A percentile compares a stretch with the other conserved stretches of the same genome.
These are phyloP conservation scores for Myrmecophaga tridactyla DNA, from an alignment of 2,113 vertebrate species.

Conservation along the genomic window DNA sequence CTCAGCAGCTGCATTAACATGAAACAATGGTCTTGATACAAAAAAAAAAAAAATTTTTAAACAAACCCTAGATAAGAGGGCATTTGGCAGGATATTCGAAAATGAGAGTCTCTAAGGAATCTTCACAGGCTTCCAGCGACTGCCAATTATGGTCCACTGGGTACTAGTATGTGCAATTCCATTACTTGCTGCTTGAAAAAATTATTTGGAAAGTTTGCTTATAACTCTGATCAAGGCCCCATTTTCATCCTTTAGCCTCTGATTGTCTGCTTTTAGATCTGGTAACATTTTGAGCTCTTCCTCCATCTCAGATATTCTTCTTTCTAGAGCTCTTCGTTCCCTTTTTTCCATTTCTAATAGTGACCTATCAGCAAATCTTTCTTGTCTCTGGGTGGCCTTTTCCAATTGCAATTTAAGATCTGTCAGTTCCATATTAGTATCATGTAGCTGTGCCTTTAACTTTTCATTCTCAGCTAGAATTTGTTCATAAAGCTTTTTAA, in stretches of 20 bases:
- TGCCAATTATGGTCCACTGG: slow-evolving; percentile 85
- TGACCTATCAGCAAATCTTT: slow-evolving; percentile 97
- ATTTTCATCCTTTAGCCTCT: slow-evolving; percentile 99
- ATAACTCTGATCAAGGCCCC: slow-evolving; percentile 97
- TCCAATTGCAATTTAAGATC: slow-evolving; percentile 97
- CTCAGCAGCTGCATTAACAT: slow-evolving; percentile 90
- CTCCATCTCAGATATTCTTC: too few species aligned
- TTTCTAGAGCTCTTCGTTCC: too few species aligned
- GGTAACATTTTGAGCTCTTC: too few species aligned
- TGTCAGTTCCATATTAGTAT: slow-evolving; percentile 95
- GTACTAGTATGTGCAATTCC: slow-evolving; percentile 93
- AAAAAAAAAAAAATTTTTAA: slow-evolving; percentile 39
- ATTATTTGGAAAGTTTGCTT: slow-evolving; percentile 97
- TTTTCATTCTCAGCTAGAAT: slow-evolving; percentile 98
- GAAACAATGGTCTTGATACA: slow-evolving; percentile 87
- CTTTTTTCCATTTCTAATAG: slow-evolving; percentile 99
- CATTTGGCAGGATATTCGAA: slow-evolving; percentile 88
- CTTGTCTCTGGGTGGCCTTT: slow-evolving; percentile 98
- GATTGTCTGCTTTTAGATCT: slow-evolving; percentile 99
- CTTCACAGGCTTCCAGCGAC: slow-evolving; percentile 83
- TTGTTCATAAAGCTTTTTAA: slow-evolving; percentile 99
- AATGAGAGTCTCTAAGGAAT: slow-evolving; percentile 83
- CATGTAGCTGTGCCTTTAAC: slow-evolving; percentile 96
- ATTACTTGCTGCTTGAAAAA: slow-evolving; percentile 84
- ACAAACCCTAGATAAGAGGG: slow-evolving; percentile 85